Conservation (phyloP, 2,113 vertebrate species). For the Nyctereutes procyonoides region DNA sequence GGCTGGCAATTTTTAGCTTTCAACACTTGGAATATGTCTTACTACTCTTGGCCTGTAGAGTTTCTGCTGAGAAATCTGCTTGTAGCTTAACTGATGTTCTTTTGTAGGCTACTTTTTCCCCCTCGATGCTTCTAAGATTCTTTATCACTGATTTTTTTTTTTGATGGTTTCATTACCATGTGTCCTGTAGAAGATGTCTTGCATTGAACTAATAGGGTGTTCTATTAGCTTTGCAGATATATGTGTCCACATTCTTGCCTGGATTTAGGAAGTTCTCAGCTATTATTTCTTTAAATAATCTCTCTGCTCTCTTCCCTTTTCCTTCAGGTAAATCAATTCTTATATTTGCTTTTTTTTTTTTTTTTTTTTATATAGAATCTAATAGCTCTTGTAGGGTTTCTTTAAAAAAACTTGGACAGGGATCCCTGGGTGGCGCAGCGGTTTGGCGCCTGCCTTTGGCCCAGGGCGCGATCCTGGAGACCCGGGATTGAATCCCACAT, state of each 20-base stretch:
- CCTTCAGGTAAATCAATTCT: neutral
- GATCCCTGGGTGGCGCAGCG: too few relatives aligned
- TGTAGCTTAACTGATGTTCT: neutral
- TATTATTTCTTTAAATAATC: conserved; percentile 31
- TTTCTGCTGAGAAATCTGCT: conserved; percentile 11
- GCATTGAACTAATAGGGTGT: neutral
- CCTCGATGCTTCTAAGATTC: neutral
- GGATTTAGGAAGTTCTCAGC: neutral
- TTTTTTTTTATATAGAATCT: too few relatives aligned
- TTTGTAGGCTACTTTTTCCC: neutral
- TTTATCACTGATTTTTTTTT: neutral
- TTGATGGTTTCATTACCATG: neutral
- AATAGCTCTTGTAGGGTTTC: neutral
- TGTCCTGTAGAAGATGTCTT: neutral
- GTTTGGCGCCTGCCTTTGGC: too few relatives aligned
- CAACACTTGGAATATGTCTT: neutral
- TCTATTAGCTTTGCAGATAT: neutral
- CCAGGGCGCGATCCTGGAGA: too few relatives aligned
- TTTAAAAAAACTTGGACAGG: neutral
- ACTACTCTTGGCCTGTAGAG: neutral
- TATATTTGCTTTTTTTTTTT: neutral
- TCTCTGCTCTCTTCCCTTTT: neutral
- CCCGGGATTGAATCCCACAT: too few relatives aligned
- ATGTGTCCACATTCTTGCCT: neutral
- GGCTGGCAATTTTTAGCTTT: neutral